Base-by-base conservation (phyloP, 1,140 invertebrate species). In the Augochlora pura region DNA sequence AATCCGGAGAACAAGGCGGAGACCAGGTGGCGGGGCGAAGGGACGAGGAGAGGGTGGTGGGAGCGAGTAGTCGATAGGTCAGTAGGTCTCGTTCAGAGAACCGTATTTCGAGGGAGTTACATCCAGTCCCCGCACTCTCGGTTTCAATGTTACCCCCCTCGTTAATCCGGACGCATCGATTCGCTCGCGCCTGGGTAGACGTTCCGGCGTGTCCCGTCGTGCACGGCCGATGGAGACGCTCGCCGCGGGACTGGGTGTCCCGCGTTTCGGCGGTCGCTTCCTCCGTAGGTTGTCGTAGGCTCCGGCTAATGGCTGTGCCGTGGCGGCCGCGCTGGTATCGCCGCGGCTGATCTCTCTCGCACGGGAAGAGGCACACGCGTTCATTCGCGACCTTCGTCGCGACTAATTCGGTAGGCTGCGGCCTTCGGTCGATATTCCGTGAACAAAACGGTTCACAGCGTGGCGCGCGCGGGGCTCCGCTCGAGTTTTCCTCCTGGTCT, bases 11-110 rank as follows among this genome's bases (percentile, higher is more conserved):
- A 57, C 6, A 57, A 21, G 49, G 54, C n/a, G 54, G 21, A n/a
- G 49, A 18, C 16, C 16, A 16, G 49, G 16, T 5, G 6, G 14
- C 2, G 9, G 10, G 27, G 7, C 16, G 25, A 6, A 12, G 52
- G 12, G 42, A 14, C 2, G 3, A 14, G 5, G 16, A 52, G 49
- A 2, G 9, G 16, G 0, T n/a, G 42, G 5, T 14, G 7, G 18
- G 25, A 10, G 10, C 27, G 10, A n/a, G 18, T 70, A 46, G 91
- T 91, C 88, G 91, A 90, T 91, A 89, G 91, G 89, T 92, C 91
- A 91, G 87, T 89, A 85, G 90, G 89, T 83, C 89, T 91, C 83
- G 87, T 90, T 88, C 89, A 88, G 66, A 49, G 42, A 70, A 59
- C 80, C 42, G 77, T 60, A 72, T 39, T 65, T 63, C 39, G 66